Evolutionary conservation across 2,888 invertebrate genomes (phyloP).

Genomic region (Scaptomyza flava): DNA sequence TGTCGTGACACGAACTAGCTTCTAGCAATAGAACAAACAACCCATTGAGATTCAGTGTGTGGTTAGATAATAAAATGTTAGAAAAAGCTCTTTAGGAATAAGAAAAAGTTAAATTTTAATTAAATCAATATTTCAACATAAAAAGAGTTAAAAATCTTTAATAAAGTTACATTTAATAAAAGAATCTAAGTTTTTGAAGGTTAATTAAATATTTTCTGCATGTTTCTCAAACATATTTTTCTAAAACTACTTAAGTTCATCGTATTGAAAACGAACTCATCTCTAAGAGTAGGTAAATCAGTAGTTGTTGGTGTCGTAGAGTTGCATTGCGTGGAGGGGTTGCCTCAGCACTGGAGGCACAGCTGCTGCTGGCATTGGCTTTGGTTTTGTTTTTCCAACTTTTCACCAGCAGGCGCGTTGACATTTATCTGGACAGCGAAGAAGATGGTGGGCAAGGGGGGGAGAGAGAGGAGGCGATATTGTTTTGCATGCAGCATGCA

Average conservation of each 20-base stretch:
- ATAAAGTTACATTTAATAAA: too few relatives aligned
- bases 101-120: too few relatives aligned
- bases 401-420: slow-evolving; percentile 39
- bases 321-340: background rate
- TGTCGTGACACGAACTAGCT: background rate
- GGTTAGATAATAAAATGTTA: too few relatives aligned
- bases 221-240: too few relatives aligned
- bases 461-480: background rate
- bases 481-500: slow-evolving; percentile 27
- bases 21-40: too few relatives aligned
- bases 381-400: slow-evolving; percentile 36
- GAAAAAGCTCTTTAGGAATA: too few relatives aligned
- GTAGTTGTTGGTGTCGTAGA: background rate
- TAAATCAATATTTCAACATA: too few relatives aligned
- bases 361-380: slow-evolving; percentile 57
- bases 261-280: background rate
- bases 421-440: slow-evolving; percentile 26
- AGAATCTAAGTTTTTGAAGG: too few relatives aligned
- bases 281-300: background rate
- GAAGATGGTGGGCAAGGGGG: background rate
- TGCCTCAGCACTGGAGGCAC: slow-evolving; percentile 38
- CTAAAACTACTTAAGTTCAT: background rate
- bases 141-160: too few relatives aligned
- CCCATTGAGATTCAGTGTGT: too few relatives aligned
- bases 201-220: too few relatives aligned